Evolutionary conservation across 2,797 vertebrate species (phyloP), one percentile per base, ranked within the genome.

Genomic region (Pampus argenteus): DNA sequence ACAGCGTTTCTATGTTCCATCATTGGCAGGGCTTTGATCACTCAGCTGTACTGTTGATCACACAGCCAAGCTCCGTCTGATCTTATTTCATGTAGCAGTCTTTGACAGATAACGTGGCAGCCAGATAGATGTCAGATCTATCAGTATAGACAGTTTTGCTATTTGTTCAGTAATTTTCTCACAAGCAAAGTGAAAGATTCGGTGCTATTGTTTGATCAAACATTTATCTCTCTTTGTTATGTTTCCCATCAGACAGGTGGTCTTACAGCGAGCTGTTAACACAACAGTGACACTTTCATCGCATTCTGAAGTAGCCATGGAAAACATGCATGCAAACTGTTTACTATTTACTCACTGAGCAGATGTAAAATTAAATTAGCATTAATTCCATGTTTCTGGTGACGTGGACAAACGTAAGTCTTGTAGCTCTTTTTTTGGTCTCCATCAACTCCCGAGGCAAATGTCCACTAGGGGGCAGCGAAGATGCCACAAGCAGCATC

Each of bases 31-130:
- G 47, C 71, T 86, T 88, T 82, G 69, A 84, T 80, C 29, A 42
- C 55, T 78, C 51, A 71, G 50, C 55, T 74, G 71, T 62, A 57
- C 65, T 7, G 4, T 52, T 67, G 75, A 77, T 87, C 80, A 81
- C 72, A 71, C 42, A 69, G 59, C 29, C 28, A 11, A 51, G 48
- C 72, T 60, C 29, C 0, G 1, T 69, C 56, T 76, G 63, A 83
- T 71, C 40, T 57, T 22, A 34, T 72, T 76, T 77, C 54, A 65
- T 48, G 71, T 23, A 18, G 36, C 56, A 11, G 40, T 44, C 22
- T 7, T 52, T 52, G 23, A 71, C 51, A 75, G 40, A 22, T 17
- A 60, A 34, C 18, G 66, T 8, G 47, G 61, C 79, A 69, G 75
- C 20, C 59, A 69, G 61, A 51, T 14, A 45, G 66, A 67, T 63